Evolutionary conservation across 2,888 invertebrate species (phyloP).

Genomic region (Euspilapteryx auroguttella): DNA sequence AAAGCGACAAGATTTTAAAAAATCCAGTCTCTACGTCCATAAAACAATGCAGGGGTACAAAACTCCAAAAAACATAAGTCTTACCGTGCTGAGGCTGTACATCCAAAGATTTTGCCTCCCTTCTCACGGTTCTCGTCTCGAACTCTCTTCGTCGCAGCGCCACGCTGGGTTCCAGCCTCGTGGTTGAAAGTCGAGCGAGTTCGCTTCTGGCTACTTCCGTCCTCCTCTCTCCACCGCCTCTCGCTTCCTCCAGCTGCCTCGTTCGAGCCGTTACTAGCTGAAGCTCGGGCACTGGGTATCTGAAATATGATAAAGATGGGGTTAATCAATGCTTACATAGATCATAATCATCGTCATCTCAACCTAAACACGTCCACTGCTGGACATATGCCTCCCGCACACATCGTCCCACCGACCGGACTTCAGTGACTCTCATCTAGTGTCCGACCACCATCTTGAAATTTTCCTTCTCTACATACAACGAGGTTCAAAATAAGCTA

Average conservation of each 20-base stretch:
- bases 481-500: no score
- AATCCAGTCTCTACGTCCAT: no score
- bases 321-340: background rate
- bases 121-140: constrained; percentile 55
- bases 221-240: constrained; percentile 65
- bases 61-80: background rate
- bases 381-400: no score
- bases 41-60: no score
- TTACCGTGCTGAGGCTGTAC: constrained; percentile 45
- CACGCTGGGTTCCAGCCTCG: constrained; percentile 74
- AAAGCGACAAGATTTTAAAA: no score
- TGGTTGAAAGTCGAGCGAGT: constrained; percentile 65
- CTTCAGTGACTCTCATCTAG: no score
- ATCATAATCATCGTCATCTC: no score
- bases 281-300: constrained; percentile 49
- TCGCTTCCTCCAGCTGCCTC: constrained; percentile 71
- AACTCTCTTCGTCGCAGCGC: constrained; percentile 73
- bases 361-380: no score
- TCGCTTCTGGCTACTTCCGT: constrained; percentile 71
- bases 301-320: constrained; percentile 11
- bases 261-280: constrained; percentile 75
- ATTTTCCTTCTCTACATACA: no score
- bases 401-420: no score
- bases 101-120: constrained; percentile 47
- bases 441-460: no score